Evolutionary conservation across 2,888 invertebrate species (phyloP), one percentile per base, ranked within the genome.

Genomic region (Metallyticus violacea): DNA sequence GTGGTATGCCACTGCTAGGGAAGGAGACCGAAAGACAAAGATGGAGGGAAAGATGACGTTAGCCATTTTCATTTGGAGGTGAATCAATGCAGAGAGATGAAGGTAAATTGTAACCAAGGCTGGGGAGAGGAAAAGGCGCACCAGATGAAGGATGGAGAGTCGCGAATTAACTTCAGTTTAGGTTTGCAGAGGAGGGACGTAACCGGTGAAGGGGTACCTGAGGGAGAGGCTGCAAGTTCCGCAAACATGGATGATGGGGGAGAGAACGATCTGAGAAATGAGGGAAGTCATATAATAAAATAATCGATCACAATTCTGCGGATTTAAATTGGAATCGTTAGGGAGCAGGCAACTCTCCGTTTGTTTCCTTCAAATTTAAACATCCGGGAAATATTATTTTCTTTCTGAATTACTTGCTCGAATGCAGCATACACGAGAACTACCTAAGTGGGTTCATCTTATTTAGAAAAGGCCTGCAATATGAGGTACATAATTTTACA

Each of bases 1-100:
- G 82, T 82, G 82, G 26, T 9, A 40, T 62, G 62, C 82, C 62
- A 25, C 25, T 30, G 27, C 84, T 7, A 77, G 86, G 30, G 81
- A 28, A 77, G 76, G 86, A 81, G 79, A 84, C 79, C 28, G 81
- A 79, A 78, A 40, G 25, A 78, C 40, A 62, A 83, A 30, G 84
- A 77, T 27, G 25, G 85, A 26, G 76, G 9, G 76, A 79, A 85
- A 80, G 85, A 85, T 85, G 85, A 85, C 85, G 85, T 85, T 80
- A 76, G 28, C 85, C 85, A 85, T 85, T 85, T 83, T 83, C 83
- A 83, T 83, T 83, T 83, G 77, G 83, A 83, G 28, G 83, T 83
- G 83, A 83, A 83, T 83, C 83, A 83, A 83, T 83, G 83, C 77
- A 83, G 77, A 40, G 81, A 62, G 83, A 77, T 77, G 27, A 83